phyloP scores from a whole-genome alignment of 1,140 invertebrate species.

The Saccostrea cuccullata region DNA sequence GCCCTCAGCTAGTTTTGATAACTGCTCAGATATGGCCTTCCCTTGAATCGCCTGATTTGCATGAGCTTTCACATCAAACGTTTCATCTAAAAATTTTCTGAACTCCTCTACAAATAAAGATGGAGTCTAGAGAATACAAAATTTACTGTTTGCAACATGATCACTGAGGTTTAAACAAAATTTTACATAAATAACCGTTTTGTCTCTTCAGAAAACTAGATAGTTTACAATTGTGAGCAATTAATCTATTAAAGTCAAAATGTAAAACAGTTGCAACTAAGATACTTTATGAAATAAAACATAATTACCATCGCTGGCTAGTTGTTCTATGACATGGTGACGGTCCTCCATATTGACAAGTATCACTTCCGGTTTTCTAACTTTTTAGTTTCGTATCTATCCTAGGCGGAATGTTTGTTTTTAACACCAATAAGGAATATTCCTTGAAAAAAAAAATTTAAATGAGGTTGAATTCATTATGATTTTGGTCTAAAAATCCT shows the following conservation, averaged over 20 bases:
- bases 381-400: constrained; percentile 6
- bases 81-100: constrained; percentile 79
- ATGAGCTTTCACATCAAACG: constrained; percentile 80
- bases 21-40: constrained; percentile 85
- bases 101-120: constrained; percentile 67
- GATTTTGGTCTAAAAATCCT: too few species aligned
- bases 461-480: too few species aligned
- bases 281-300: not conserved
- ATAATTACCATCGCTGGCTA: constrained; percentile 24
- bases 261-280: not conserved
- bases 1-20: constrained; percentile 87
- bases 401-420: not conserved
- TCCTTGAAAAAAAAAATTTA: too few species aligned
- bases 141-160: not conserved
- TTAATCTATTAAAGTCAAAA: not conserved
- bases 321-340: constrained; percentile 13
- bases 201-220: not conserved
- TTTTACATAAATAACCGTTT: not conserved
- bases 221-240: not conserved
- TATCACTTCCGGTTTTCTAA: constrained; percentile 41
- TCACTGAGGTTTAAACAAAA: not conserved
- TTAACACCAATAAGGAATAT: not conserved
- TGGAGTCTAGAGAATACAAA: not conserved
- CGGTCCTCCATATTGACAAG: constrained; percentile 41
- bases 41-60: constrained; percentile 79